A percentile compares a stretch with the other conserved stretches of the same genome.
phyloP scores from a whole-genome alignment of 2,888 invertebrate species.

The Parochlus steinenii region DNA sequence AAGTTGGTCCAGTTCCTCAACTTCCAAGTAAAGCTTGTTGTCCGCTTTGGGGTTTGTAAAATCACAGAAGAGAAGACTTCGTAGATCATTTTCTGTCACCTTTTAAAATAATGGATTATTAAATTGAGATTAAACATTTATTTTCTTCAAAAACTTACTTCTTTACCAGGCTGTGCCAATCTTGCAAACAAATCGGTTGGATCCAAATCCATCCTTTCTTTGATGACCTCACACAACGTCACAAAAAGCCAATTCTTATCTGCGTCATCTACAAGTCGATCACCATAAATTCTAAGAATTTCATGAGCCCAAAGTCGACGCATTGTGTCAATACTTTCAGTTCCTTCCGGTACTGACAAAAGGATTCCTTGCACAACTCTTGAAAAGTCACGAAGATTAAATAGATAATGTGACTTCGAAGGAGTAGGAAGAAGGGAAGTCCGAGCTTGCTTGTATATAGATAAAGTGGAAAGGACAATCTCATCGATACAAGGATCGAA shows the following conservation, averaged over 20 bases:
- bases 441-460: constrained; percentile 70
- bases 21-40: constrained; percentile 74
- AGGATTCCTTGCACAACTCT: constrained; percentile 85
- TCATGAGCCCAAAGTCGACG: constrained; percentile 92
- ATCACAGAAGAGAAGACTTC: constrained; percentile 83
- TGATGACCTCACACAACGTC: constrained; percentile 45
- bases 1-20: constrained; percentile 63
- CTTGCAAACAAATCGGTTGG: constrained; percentile 55
- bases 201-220: constrained; percentile 41
- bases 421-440: constrained; percentile 79
- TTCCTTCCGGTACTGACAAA: constrained; percentile 82
- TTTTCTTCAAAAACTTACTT: constrained; percentile 18
- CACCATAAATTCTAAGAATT: constrained; percentile 79
- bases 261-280: constrained; percentile 69
- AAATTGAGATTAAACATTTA: constrained; percentile 18
- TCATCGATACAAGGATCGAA: constrained; percentile 86
- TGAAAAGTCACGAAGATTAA: constrained; percentile 87
- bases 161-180: constrained; percentile 31
- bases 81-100: constrained; percentile 65
- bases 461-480: constrained; percentile 70
- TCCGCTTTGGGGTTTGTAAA: constrained; percentile 90
- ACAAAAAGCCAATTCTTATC: constrained; percentile 70
- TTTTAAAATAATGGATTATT: constrained; percentile 21
- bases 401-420: constrained; percentile 84
- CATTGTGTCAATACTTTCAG: constrained; percentile 67